These are phyloP conservation scores for Tyria jacobaeae DNA, from an alignment of 2,888 invertebrate species.

Conservation along the genomic window DNA sequence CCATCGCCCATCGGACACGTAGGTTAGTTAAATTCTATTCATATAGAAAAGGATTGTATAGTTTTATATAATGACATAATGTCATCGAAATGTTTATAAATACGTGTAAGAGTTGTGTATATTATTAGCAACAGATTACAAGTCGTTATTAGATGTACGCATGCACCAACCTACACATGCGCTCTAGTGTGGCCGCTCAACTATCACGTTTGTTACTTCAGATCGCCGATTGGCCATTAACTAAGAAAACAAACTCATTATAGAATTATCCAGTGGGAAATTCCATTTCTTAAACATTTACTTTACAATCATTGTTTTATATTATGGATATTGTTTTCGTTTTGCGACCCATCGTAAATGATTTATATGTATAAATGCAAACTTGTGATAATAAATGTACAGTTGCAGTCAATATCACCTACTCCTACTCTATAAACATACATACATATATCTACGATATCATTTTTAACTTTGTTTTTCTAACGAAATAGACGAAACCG, in stretches of 20 bases:
- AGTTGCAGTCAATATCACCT: no score
- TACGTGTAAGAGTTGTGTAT: slow-evolving; percentile 8
- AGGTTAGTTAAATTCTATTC: not conserved
- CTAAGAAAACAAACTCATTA: slow-evolving; percentile 39
- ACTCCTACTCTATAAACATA: no score
- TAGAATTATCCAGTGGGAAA: slow-evolving; percentile 30
- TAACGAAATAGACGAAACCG: not conserved
- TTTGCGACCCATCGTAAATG: not conserved
- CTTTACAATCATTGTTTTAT: slow-evolving; percentile 13
- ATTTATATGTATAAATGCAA: slow-evolving; percentile 1
- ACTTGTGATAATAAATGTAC: not conserved
- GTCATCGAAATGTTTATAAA: slow-evolving; percentile 16
- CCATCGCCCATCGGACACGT: not conserved
- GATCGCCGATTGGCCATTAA: slow-evolving; percentile 49
- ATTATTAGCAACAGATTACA: slow-evolving; percentile 41
- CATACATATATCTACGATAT: no score
- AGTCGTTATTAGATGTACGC: slow-evolving; percentile 45
- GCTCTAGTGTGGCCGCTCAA: slow-evolving; percentile 70
- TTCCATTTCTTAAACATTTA: slow-evolving; percentile 23
- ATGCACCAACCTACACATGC: slow-evolving; percentile 70
- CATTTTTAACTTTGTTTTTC: not conserved
- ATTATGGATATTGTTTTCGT: slow-evolving; percentile 5
- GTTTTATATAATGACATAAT: slow-evolving; percentile 1
- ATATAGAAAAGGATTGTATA: not conserved
- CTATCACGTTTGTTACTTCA: slow-evolving; percentile 73